These are phyloP conservation scores for Yponomeuta malinellus DNA, from an alignment of 2,888 invertebrate genomes.

Conservation along the genomic window DNA sequence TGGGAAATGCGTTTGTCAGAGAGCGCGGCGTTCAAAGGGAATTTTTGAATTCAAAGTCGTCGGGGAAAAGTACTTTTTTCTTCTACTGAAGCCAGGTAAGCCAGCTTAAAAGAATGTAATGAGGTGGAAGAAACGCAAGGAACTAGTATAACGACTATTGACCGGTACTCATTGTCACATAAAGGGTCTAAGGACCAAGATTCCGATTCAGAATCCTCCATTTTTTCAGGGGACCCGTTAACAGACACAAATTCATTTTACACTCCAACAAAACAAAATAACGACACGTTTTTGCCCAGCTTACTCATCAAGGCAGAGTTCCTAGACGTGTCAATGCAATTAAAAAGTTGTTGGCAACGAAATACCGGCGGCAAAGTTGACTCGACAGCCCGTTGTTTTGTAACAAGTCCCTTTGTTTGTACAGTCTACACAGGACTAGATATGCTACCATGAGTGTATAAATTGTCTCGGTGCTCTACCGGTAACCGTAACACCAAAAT, in stretches of 20 bases:
- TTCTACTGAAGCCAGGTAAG: background rate
- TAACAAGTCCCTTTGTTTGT: slow-evolving; percentile 13
- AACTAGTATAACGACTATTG: background rate
- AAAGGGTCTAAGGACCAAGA: background rate
- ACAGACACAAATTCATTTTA: background rate
- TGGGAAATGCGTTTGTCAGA: slow-evolving; percentile 31
- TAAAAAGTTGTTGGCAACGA: slow-evolving; percentile 7
- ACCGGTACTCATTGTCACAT: background rate
- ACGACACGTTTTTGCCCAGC: background rate
- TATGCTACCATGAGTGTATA: too few species aligned
- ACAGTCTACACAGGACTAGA: background rate
- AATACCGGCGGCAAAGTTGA: slow-evolving; percentile 5
- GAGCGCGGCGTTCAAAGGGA: slow-evolving; percentile 22
- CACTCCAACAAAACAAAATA: background rate
- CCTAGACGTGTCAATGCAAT: slow-evolving; percentile 7
- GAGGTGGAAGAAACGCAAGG: background rate
- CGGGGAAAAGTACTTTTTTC: background rate
- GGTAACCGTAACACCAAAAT: too few species aligned
- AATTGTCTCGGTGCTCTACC: too few species aligned
- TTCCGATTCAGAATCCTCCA: background rate
- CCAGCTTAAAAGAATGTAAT: background rate
- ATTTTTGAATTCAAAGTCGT: slow-evolving; percentile 7
- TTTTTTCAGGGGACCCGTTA: background rate
- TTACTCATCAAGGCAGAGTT: background rate
- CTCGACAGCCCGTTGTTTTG: background rate